phyloP scores from a whole-genome alignment of 2,888 invertebrate species.

The Leptopterna dolabrata region DNA sequence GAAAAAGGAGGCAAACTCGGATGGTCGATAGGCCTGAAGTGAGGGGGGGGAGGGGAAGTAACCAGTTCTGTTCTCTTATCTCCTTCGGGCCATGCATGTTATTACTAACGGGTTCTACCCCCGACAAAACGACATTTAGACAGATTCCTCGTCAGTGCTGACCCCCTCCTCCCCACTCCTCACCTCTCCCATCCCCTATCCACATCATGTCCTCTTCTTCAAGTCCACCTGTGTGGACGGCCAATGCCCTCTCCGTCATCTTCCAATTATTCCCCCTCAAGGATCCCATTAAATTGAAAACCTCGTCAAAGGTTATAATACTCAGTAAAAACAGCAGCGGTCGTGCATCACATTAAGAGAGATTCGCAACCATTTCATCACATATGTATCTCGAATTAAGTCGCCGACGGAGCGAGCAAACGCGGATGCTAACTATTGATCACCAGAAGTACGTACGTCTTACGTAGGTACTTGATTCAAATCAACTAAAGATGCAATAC shows the following conservation, averaged over 20 bases:
- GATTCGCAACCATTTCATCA: no score
- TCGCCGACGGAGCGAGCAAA: no score
- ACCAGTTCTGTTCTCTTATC: slow-evolving; percentile 36
- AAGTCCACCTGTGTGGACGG: slow-evolving; percentile 23
- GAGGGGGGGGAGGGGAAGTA: neutral
- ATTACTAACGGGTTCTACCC: slow-evolving; percentile 51
- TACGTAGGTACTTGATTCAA: no score
- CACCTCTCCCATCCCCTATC: neutral
- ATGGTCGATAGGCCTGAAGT: neutral
- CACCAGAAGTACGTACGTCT: no score
- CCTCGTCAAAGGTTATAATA: neutral
- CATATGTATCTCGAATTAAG: no score
- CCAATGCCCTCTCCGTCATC: slow-evolving; percentile 27
- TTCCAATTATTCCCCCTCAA: neutral
- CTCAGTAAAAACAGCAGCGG: neutral
- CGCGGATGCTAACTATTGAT: no score
- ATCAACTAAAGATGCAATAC: no score
- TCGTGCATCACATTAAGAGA: neutral
- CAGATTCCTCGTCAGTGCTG: slow-evolving; percentile 37
- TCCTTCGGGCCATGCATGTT: slow-evolving; percentile 41
- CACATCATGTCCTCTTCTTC: slow-evolving; percentile 9
- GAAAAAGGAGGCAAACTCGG: neutral
- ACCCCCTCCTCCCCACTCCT: neutral
- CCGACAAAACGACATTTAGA: slow-evolving; percentile 49
- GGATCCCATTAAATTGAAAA: neutral